These are phyloP conservation scores for Ctenopoma multispine DNA, from an alignment of 2,797 vertebrate species.

Conservation along the genomic window DNA sequence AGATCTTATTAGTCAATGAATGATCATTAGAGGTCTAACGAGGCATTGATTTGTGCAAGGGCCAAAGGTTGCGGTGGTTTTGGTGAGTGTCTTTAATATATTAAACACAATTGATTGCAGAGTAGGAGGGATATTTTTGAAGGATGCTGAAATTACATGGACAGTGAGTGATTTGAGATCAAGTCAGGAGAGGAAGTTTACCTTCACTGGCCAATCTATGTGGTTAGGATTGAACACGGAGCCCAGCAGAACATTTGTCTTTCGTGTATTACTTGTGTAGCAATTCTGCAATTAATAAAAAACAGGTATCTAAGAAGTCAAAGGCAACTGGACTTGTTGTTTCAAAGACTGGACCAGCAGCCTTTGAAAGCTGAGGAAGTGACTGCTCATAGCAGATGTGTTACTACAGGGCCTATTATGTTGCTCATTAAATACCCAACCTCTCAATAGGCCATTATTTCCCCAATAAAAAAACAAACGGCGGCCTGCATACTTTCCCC, in stretches of 20 bases:
- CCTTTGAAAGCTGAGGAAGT: conserved; percentile 86
- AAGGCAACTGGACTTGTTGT: conserved; percentile 69
- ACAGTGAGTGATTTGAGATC: conserved; percentile 68
- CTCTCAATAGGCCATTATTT: conserved; percentile 89
- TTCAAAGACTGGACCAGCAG: conserved; percentile 74
- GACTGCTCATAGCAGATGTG: conserved; percentile 86
- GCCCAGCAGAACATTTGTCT: conserved; percentile 52
- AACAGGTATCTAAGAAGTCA: conserved; percentile 73
- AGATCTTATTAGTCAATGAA: conserved; percentile 87
- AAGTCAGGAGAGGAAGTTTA: conserved; percentile 56
- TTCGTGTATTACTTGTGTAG: conserved; percentile 59
- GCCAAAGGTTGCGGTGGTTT: conserved; percentile 78
- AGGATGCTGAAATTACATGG: conserved; percentile 68
- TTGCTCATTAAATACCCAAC: conserved; percentile 87
- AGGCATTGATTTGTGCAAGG: conserved; percentile 80
- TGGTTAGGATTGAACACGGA: conserved; percentile 55
- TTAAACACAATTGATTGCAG: conserved; percentile 82
- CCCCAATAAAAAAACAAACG: conserved; percentile 86
- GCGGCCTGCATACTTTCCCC: conserved; percentile 79
- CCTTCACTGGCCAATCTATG: conserved; percentile 30
- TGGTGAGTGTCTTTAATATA: conserved; percentile 82
- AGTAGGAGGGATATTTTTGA: conserved; percentile 66
- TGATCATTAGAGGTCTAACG: conserved; percentile 83
- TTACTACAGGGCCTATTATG: conserved; percentile 87
- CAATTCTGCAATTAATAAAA: conserved; percentile 79